phyloP scores from a whole-genome alignment of 2,888 invertebrate genomes.

The Drosophila flavopinicola region DNA sequence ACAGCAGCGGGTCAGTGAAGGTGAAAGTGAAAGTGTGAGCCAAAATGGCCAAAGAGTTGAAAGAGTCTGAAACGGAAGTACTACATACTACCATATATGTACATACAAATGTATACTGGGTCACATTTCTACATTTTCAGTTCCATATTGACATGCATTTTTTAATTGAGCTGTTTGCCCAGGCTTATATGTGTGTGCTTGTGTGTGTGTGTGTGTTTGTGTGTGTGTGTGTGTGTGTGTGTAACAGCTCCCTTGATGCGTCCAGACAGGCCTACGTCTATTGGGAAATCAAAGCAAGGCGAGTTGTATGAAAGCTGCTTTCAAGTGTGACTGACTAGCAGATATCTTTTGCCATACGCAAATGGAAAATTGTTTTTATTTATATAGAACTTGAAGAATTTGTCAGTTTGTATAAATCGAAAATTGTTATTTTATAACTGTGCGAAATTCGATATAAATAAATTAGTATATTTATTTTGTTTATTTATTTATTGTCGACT shows the following conservation, averaged over 20 bases:
- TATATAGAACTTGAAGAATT: no score
- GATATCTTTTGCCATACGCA: conserved; percentile 9
- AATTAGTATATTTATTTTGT: no score
- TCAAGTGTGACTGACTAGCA: not conserved
- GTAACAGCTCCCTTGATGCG: conserved; percentile 12
- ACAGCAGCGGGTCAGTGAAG: conserved; percentile 6
- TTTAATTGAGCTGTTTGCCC: conserved; percentile 25
- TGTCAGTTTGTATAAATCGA: no score
- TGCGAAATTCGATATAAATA: no score
- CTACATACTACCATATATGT: no score
- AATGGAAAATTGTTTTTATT: no score
- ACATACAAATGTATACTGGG: not conserved
- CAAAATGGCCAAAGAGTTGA: conserved; percentile 18
- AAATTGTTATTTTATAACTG: no score
- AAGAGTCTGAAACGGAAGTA: not conserved
- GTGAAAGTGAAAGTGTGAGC: conserved; percentile 9
- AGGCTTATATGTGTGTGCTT: not conserved
- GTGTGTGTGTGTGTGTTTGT: not conserved
- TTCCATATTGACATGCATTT: conserved; percentile 5
- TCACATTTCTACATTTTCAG: not conserved
- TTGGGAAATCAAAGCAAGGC: conserved; percentile 43
- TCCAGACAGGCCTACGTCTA: conserved; percentile 1
- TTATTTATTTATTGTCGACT: no score
- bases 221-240: no score
- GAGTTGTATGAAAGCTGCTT: not conserved